Evolutionary conservation across 2,888 invertebrate species (phyloP), one percentile per base, ranked within the genome.

Genomic region (Mamestra brassicae): DNA sequence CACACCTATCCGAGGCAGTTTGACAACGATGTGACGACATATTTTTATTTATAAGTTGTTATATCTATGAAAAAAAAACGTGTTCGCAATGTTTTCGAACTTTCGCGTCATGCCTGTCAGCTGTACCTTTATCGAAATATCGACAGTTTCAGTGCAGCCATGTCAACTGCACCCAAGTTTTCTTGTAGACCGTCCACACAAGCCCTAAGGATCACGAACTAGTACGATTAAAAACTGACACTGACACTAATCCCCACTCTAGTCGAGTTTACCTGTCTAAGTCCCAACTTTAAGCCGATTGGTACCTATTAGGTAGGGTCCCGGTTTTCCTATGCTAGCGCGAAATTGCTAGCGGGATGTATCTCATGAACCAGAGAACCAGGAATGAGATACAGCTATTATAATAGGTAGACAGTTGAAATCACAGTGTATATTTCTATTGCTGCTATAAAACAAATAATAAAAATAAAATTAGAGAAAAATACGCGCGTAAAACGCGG

Each of bases 171-270:
- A 47, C 13, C 47, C 13, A 47, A 47, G 47, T 13, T 47, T 4
- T 11, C 8, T 54, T 54, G n/a, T 54, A 10, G n/a, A 54, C n/a
- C n/a, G n/a, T 54, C 54, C n/a, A 4, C 7, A n/a, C 3, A 54
- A 8, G n/a, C 54, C 54, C 42, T 42, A 42, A 4, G 42, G 8
- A 42, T 26, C 4, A 4, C 3, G 0, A 42, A n/a, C 61, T 26
- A 54, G 10, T 55, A 54, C n/a, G 6, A 70, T 26, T 36, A 11
- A 17, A 50, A 70, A 63, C 3, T 58, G 71, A 11, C 73, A 72
- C 47, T 54, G 17, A 50, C 3, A 26, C 15, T 80, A 64, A 79
- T 65, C 47, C 34, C 47, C 36, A 61, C 7, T 50, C 47, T 5
- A 71, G n/a, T 17, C 36, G 17, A 26, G 52, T 26, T 78, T 47